These are phyloP conservation scores for Strigamia crassipes DNA, from an alignment of 2,888 invertebrate species.

Conservation along the genomic window DNA sequence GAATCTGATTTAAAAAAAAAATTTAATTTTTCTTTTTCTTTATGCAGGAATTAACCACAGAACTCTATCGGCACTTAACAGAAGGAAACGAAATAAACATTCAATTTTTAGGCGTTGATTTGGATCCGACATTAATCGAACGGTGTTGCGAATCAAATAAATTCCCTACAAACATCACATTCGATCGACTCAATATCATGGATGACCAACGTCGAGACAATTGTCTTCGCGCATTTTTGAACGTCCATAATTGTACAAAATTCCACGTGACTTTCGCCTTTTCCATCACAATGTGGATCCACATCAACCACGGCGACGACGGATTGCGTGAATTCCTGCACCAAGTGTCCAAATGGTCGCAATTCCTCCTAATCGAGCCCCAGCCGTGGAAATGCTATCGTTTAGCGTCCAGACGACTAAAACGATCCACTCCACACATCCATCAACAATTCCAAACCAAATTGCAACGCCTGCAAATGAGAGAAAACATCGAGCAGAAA, in stretches of 20 bases:
- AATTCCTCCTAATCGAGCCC: conserved; percentile 74
- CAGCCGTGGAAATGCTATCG: conserved; percentile 86
- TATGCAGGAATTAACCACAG: conserved; percentile 68
- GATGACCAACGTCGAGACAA: conserved; percentile 56
- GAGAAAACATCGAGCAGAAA: conserved; percentile 66
- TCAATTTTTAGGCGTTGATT: conserved; percentile 69
- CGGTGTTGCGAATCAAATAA: conserved; percentile 67
- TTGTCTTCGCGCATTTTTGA: conserved; percentile 56
- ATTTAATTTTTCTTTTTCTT: conserved; percentile 47
- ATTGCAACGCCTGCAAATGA: conserved; percentile 65
- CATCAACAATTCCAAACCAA: neutral
- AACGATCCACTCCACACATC: conserved; percentile 57
- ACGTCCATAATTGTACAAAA: conserved; percentile 51
- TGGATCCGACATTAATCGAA: conserved; percentile 72
- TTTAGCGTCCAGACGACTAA: conserved; percentile 73
- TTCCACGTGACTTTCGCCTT: conserved; percentile 78
- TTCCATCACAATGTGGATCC: conserved; percentile 90
- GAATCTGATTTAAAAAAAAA: neutral
- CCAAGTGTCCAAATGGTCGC: conserved; percentile 64
- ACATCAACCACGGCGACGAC: conserved; percentile 78
- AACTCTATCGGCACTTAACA: conserved; percentile 58
- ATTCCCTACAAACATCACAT: conserved; percentile 62
- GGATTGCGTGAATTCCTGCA: conserved; percentile 70
- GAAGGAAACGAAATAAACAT: neutral
- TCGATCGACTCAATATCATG: conserved; percentile 69